Conservation (phyloP, 2,113 vertebrate species). For the pig (Sus scrofa) region DNA sequence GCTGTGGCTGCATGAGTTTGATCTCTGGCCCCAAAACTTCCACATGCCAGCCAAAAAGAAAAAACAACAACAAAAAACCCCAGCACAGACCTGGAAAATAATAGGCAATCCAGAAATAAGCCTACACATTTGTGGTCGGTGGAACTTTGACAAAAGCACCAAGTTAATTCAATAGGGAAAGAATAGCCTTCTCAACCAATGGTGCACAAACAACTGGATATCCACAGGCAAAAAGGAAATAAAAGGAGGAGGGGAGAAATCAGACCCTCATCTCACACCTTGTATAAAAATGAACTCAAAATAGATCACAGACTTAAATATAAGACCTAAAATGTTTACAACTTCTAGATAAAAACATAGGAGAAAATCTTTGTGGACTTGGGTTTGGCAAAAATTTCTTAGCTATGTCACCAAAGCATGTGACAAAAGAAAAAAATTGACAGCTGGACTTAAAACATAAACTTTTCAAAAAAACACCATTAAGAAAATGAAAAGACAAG, state of each 20-base stretch:
- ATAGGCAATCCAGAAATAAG: conserved; percentile 15
- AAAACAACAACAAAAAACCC: not conserved
- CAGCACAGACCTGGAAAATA: not conserved
- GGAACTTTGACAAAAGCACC: not conserved
- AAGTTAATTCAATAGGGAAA: not conserved
- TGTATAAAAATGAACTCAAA: conserved; percentile 16
- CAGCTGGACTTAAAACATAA: not conserved
- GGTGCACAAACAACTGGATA: not conserved
- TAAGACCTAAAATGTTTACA: not conserved
- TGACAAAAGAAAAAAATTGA: not conserved
- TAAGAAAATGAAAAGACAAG: not conserved
- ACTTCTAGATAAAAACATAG: not conserved
- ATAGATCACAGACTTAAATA: not conserved
- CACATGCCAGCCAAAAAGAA: too few relatives aligned
- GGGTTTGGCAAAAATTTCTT: not conserved
- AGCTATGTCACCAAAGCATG: not conserved
- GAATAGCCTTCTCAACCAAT: conserved; percentile 3
- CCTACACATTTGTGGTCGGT: not conserved
- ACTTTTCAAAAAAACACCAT: not conserved
- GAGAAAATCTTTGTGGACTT: conserved; percentile 26
- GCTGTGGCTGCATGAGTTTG: too few relatives aligned
- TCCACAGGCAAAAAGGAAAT: not conserved
- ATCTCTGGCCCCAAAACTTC: too few relatives aligned
- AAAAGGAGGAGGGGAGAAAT: not conserved
- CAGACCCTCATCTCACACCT: not conserved